phyloP scores from a whole-genome alignment of 2,888 invertebrate genomes.

The Phyto melanocephala region DNA sequence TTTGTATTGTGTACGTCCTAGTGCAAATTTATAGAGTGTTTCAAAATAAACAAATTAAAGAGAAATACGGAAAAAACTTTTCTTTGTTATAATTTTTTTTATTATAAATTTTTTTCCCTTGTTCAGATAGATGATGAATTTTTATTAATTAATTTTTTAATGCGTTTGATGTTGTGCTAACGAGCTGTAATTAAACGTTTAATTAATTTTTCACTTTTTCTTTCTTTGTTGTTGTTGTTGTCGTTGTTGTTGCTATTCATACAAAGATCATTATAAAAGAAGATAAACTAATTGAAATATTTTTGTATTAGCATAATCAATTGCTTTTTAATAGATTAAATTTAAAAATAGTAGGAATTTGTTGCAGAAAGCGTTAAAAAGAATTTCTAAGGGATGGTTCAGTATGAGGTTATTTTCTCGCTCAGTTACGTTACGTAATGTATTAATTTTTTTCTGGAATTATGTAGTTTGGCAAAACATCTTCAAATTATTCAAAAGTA shows the following conservation, averaged over 20 bases:
- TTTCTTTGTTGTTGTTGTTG: not conserved
- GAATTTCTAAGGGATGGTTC: too few relatives aligned
- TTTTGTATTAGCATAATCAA: not conserved
- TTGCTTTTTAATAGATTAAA: not conserved
- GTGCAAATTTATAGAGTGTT: not conserved
- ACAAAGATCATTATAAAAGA: too few relatives aligned
- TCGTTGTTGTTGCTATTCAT: too few relatives aligned
- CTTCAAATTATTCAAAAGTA: too few relatives aligned
- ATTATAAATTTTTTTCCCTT: not conserved
- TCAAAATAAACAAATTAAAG: not conserved
- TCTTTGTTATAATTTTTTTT: not conserved
- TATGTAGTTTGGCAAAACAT: too few relatives aligned
- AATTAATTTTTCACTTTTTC: slow-evolving; percentile 53
- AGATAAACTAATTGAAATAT: slow-evolving; percentile 17
- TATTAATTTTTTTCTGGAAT: too few relatives aligned
- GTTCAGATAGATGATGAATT: slow-evolving; percentile 45
- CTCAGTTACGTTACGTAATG: too few relatives aligned
- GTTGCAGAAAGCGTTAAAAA: too few relatives aligned
- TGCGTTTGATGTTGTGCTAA: slow-evolving; percentile 63
- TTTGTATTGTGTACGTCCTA: not conserved
- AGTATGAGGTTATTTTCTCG: too few relatives aligned
- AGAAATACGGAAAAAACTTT: not conserved
- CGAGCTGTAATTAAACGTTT: slow-evolving; percentile 61
- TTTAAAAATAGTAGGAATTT: not conserved
- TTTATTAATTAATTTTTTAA: slow-evolving; percentile 51